A percentile compares a stretch with the other conserved stretches of the same genome.
Conservation (phyloP, 1,140 invertebrate species). For the Caenorhabditis brenneri region DNA sequence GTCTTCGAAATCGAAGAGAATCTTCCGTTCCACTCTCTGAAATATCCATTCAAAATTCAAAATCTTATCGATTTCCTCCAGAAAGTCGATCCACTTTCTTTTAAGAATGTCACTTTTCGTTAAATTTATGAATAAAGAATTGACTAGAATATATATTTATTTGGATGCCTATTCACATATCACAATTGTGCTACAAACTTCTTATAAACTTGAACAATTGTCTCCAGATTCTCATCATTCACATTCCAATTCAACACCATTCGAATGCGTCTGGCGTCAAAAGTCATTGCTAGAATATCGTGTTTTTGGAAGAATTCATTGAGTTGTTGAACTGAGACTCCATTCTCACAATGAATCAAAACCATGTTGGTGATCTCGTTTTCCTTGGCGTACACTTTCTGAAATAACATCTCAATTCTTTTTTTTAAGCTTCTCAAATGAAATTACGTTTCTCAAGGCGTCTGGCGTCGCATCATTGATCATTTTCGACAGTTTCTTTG, state of each 20-base stretch:
- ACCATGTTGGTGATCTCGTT: constrained; percentile 53
- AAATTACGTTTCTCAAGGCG: constrained; percentile 8
- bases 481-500: constrained; percentile 78
- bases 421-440: background rate
- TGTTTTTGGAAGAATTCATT: constrained; percentile 49
- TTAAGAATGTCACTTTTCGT: background rate
- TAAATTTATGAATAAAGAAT: background rate
- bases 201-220: constrained; percentile 21
- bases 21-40: background rate
- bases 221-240: constrained; percentile 44
- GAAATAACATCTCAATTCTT: no score
- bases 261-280: constrained; percentile 51
- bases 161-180: background rate
- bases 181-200: constrained; percentile 33
- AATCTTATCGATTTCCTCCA: background rate
- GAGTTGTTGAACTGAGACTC: constrained; percentile 9
- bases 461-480: constrained; percentile 64
- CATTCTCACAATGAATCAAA: constrained; percentile 46
- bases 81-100: background rate
- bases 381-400: constrained; percentile 17
- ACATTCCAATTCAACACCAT: constrained; percentile 55
- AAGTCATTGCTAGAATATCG: constrained; percentile 51
- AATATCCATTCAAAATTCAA: background rate
- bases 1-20: background rate
- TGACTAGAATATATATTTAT: no score